Evolutionary conservation across 2,113 vertebrate genomes (phyloP).

Genomic region (Menidia beryllina): DNA sequence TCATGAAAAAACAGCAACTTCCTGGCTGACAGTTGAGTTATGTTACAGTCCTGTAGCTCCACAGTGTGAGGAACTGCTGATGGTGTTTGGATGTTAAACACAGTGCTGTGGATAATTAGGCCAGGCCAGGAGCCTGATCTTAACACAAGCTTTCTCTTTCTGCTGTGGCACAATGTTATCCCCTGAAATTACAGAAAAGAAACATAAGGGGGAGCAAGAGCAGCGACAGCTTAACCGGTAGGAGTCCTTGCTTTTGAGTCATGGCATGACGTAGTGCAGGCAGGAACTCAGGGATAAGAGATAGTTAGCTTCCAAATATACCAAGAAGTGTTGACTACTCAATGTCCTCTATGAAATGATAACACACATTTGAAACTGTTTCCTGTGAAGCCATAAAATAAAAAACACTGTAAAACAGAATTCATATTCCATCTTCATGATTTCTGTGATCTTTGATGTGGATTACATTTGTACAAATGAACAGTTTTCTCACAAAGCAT

Average conservation of each 20-base stretch:
- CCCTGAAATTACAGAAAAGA: constrained; percentile 50
- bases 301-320: constrained; percentile 35
- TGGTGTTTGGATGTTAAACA: constrained; percentile 15
- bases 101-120: constrained; percentile 15
- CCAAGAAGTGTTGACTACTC: constrained; percentile 28
- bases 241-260: constrained; percentile 13
- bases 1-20: constrained; percentile 26
- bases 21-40: constrained; percentile 8
- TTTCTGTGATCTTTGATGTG: constrained; percentile 11
- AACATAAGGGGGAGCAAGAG: constrained; percentile 55
- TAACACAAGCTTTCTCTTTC: constrained; percentile 16
- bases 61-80: not conserved
- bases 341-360: constrained; percentile 35
- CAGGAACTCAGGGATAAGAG: constrained; percentile 21
- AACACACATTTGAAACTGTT: constrained; percentile 17
- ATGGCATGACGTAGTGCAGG: constrained; percentile 22
- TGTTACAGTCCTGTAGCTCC: not conserved
- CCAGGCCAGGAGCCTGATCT: constrained; percentile 32
- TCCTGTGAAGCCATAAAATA: constrained; percentile 29
- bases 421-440: constrained; percentile 44
- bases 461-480: constrained; percentile 20
- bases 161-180: constrained; percentile 42
- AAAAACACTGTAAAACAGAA: constrained; percentile 58
- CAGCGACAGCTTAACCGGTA: constrained; percentile 17
- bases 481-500: constrained; percentile 27